Conservation (phyloP, 2,888 invertebrate species). For the Eupithecia dodoneata region DNA sequence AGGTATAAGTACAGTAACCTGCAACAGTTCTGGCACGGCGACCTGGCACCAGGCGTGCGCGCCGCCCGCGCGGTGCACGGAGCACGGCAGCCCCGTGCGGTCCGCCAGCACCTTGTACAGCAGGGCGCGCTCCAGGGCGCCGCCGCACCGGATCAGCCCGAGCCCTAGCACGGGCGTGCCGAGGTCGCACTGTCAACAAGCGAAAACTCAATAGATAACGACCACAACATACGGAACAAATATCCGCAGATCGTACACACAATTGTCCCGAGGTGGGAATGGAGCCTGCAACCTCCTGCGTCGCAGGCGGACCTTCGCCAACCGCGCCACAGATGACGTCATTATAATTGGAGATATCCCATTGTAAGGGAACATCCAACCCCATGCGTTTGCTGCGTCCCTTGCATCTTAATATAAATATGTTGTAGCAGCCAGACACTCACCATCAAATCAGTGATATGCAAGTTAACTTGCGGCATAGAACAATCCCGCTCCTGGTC, state of each 20-base stretch:
- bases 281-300: too few relatives aligned
- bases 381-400: not conserved
- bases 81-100: slow-evolving; percentile 84
- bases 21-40: slow-evolving; percentile 78
- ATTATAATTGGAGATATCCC: too few relatives aligned
- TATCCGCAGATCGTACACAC: too few relatives aligned
- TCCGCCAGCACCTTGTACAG: slow-evolving; percentile 88
- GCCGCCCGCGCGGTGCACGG: slow-evolving; percentile 82
- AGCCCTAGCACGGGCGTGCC: slow-evolving; percentile 82
- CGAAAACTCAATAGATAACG: too few relatives aligned
- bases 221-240: too few relatives aligned
- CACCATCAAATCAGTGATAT: slow-evolving; percentile 79
- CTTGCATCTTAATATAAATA: not conserved
- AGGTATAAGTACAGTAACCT: slow-evolving; percentile 50
- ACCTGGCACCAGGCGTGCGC: slow-evolving; percentile 87
- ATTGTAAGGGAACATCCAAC: not conserved
- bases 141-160: slow-evolving; percentile 84
- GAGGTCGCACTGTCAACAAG: slow-evolving; percentile 54
- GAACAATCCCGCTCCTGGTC: slow-evolving; percentile 73
- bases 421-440: not conserved
- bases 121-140: slow-evolving; percentile 85
- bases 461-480: slow-evolving; percentile 72
- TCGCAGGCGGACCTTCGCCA: too few relatives aligned
- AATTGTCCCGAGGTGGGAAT: too few relatives aligned
- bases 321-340: too few relatives aligned